Base-by-base conservation (phyloP, 1,140 invertebrate genomes). In the Leptinotarsa lineolata region DNA sequence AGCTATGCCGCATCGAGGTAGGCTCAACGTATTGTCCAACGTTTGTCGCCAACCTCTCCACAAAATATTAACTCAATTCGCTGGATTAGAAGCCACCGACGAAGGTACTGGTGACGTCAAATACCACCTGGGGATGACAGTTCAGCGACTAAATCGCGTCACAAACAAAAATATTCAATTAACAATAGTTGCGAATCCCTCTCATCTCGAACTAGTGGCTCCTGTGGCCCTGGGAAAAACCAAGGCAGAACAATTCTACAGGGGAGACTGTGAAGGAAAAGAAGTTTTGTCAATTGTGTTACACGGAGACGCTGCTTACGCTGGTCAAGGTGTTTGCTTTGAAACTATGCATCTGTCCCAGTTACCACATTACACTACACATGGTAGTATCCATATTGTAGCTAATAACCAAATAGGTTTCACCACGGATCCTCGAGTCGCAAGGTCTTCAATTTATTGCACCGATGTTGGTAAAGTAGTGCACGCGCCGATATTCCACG, bases 401-500 rank as follows among this genome's bases (percentile, higher is more conserved):
- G 91, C 92, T 73, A 97, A 97, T 83, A 97, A 97, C 85, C 95
- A 97, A 87, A 87, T 92, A 81, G 95, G 96, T 2, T 98, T 97
- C 84, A 98, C 96, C 16, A 97, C 97, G 21, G 95, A 97, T 85
- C 95, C 96, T 3, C 86, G 93, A 30, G 91, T 90, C 78, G 87
- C 88, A 0, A 86, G 91, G 66, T 91, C 91, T 39, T 89, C 90
- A 20, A 85, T 84, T 0, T 91, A 91, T 78, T 92, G 90, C 72
- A 88, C 86, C 60, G 74, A 80, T 68, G 68, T 81, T 6, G 76
- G 66, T 4, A 74, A 71, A 72, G 92, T 95, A 20, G 91, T 97
- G 0, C 92, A 93, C 78, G 95, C 95, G 16, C 97, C 97, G 0
- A 94, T 98, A 70, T 94, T 99, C 83, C 97, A 99, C 81, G 95